Percentiles rank a stretch among this genome's conserved stretches.
phyloP scores from a whole-genome alignment of 1,140 invertebrate species.

The Manduca sexta region DNA sequence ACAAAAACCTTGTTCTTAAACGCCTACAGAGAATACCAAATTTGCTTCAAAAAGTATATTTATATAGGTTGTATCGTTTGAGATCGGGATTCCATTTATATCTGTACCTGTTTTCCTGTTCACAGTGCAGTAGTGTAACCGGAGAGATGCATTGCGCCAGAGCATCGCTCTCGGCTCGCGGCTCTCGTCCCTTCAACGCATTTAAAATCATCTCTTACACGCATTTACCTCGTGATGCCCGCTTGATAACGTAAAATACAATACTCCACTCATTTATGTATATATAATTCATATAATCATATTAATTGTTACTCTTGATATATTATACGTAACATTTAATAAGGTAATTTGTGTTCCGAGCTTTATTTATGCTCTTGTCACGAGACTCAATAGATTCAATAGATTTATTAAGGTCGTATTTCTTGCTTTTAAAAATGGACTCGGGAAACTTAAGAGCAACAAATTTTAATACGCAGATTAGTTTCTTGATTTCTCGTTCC shows the following conservation, averaged over 20 bases:
- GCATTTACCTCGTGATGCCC: neutral
- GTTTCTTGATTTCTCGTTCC: no score
- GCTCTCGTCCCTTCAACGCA: conserved; percentile 1
- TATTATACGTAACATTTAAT: no score
- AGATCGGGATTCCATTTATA: conserved; percentile 51
- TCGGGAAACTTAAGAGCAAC: no score
- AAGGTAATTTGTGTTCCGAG: no score
- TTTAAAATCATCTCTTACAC: conserved; percentile 1
- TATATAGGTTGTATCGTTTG: conserved; percentile 1
- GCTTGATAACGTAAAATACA: neutral
- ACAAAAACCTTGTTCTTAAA: neutral
- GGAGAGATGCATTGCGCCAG: conserved; percentile 12
- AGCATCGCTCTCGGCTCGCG: conserved; percentile 7
- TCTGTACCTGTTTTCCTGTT: conserved; percentile 48
- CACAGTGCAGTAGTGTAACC: conserved; percentile 16
- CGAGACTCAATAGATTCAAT: no score
- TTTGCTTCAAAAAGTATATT: neutral
- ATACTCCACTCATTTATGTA: no score
- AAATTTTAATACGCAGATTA: no score
- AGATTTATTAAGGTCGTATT: no score
- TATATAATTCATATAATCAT: no score
- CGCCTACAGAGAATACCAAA: neutral
- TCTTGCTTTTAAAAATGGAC: no score
- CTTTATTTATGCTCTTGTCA: no score
- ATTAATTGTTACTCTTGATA: no score